Evolutionary conservation across 2,888 invertebrate genomes (phyloP).

Genomic region (Aricia artaxerxes): DNA sequence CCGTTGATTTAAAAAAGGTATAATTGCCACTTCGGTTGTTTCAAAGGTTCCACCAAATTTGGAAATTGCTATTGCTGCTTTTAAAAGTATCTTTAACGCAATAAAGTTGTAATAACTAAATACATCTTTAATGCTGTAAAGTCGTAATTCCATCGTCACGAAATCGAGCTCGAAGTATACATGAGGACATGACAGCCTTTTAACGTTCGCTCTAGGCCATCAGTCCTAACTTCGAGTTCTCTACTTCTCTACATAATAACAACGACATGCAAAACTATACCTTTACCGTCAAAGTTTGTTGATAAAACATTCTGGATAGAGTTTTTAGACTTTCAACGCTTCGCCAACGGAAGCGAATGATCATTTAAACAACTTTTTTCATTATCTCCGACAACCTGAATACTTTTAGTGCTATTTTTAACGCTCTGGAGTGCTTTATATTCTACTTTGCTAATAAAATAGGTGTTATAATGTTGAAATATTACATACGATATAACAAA

Average conservation of each 20-base stretch:
- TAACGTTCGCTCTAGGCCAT: not conserved
- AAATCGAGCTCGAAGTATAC: not conserved
- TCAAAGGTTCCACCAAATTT: no score
- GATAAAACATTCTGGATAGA: slow-evolving; percentile 26
- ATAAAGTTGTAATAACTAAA: not conserved
- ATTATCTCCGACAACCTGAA: slow-evolving; percentile 60
- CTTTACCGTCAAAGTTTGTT: slow-evolving; percentile 28
- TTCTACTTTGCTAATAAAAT: not conserved
- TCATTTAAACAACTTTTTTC: slow-evolving; percentile 76
- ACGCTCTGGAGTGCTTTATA: not conserved
- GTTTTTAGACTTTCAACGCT: slow-evolving; percentile 37
- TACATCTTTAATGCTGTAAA: not conserved
- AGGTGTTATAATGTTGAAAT: not conserved
- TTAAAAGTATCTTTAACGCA: no score
- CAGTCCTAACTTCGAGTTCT: not conserved
- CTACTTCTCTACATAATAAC: not conserved
- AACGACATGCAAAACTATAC: slow-evolving; percentile 11
- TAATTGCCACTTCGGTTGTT: no score
- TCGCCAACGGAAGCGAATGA: slow-evolving; percentile 54
- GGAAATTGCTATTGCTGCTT: no score
- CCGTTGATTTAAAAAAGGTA: no score
- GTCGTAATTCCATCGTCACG: not conserved
- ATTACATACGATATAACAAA: no score
- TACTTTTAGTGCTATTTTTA: slow-evolving; percentile 69
- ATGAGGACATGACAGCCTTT: not conserved